These are phyloP conservation scores for Eleutherodactylus coqui DNA, from an alignment of 2,797 vertebrate species.

Conservation along the genomic window DNA sequence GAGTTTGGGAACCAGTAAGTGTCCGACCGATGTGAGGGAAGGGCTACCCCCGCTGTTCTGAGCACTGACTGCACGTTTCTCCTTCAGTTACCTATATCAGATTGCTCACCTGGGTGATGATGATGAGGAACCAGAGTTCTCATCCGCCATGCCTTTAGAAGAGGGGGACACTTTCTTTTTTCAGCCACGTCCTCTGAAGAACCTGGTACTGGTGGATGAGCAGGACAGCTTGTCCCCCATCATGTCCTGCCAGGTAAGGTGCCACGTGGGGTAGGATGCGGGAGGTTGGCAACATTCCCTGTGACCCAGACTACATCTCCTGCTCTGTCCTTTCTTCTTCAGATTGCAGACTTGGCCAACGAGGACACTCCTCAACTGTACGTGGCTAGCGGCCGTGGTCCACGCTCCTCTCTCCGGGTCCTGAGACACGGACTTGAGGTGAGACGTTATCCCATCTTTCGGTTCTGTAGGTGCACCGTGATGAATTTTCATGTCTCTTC, in stretches of 20 bases:
- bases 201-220: slow-evolving; percentile 95
- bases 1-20: slow-evolving; percentile 99
- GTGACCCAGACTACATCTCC: not conserved
- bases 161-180: slow-evolving; percentile 99
- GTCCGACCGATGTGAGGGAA: not conserved
- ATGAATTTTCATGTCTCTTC: slow-evolving; percentile 76
- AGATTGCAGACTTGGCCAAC: slow-evolving; percentile 98
- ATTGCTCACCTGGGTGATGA: slow-evolving; percentile 98
- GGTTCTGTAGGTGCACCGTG: slow-evolving; percentile 15
- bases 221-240: slow-evolving; percentile 97
- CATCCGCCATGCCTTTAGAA: slow-evolving; percentile 97
- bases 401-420: slow-evolving; percentile 91
- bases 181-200: slow-evolving; percentile 95
- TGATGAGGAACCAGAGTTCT: slow-evolving; percentile 98
- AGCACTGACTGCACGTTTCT: not conserved
- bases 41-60: not conserved
- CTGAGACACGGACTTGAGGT: slow-evolving; percentile 97
- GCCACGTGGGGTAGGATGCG: not conserved
- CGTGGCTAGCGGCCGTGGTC: slow-evolving; percentile 92
- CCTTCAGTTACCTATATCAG: slow-evolving; percentile 92
- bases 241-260: slow-evolving; percentile 91
- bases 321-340: not conserved
- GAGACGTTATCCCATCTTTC: slow-evolving; percentile 25
- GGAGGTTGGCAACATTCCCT: not conserved
- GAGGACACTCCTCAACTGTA: slow-evolving; percentile 98